Evolutionary conservation across 2,888 invertebrate species (phyloP), one percentile per base, ranked within the genome.

Genomic region (Noctua pronuba): DNA sequence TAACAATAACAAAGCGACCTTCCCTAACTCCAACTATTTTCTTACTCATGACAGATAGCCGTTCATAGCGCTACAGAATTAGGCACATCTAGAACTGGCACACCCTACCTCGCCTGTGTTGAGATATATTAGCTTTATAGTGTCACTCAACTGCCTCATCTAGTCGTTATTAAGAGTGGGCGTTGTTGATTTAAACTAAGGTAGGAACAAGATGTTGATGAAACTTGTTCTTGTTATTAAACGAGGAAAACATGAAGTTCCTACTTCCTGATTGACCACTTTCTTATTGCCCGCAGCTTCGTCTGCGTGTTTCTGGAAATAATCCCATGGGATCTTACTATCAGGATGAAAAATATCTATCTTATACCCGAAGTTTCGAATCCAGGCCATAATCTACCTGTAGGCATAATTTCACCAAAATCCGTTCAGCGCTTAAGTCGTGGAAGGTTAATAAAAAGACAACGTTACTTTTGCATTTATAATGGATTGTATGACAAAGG

Each of bases 41-140:
- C 41, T 35, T 11, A 58, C 64, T 71, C 60, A 70, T 70, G 73
- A 82, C 78, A 58, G 71, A 77, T 74, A 44, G 28, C 8, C n/a
- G 49, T 70, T 71, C 49, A 68, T 74, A 78, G 28, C 49, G 58
- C 67, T 62, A 68, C 67, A 77, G 73, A 77, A 52, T 73, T 67
- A 83, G 35, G 62, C 66, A 58, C 78, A 44, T 28, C 62, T 58
- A 68, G 62, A 41, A 64, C 49, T 49, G 83, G 49, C 77, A 65
- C 28, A 62, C n/a, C 41, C 62, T 31, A 49, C 49, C 44, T 52
- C 62, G n/a, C n/a, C 18, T 55, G 18, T 52, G n/a, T 38, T 21
- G n/a, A 75, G 21, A 64, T 72, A 71, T 72, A 77, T 77, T 66
- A 83, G 66, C 55, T 83, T 55, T 62, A 73, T 62, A 41, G 41